Evolutionary conservation across 2,113 vertebrate species (phyloP).

Genomic region (Daubentonia madagascariensis): DNA sequence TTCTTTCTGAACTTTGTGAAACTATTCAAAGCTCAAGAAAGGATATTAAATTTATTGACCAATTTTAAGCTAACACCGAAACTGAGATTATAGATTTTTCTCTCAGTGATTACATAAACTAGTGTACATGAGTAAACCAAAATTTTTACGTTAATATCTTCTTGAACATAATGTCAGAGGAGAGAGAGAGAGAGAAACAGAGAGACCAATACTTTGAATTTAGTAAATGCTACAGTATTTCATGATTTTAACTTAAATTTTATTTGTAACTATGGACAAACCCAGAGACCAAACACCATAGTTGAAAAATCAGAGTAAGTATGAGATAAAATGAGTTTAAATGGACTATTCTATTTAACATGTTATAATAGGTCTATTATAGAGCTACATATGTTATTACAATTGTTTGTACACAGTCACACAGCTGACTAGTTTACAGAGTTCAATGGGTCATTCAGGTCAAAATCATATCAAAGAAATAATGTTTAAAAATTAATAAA

Average conservation of each 20-base stretch:
- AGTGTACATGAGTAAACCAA: background rate
- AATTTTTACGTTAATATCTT: background rate
- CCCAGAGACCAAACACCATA: background rate
- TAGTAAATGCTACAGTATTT: background rate
- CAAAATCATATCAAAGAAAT: background rate
- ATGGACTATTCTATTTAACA: background rate
- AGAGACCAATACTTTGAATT: background rate
- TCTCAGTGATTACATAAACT: background rate
- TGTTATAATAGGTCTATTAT: background rate
- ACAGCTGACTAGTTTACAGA: background rate
- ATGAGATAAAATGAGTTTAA: background rate
- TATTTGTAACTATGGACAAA: background rate
- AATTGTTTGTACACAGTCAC: background rate
- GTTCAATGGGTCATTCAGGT: background rate
- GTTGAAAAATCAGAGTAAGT: background rate
- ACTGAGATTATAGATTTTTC: background rate
- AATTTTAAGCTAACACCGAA: background rate
- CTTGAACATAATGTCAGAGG: background rate
- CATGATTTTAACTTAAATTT: background rate
- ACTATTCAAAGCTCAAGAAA: conserved; percentile 23
- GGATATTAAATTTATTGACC: background rate
- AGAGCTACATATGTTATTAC: background rate
- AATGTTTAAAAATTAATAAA: background rate
- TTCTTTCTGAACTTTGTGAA: conserved; percentile 39
- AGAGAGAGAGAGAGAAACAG: background rate